These are phyloP conservation scores for Plestiodon gilberti DNA, from an alignment of 2,113 vertebrate genomes.

Conservation along the genomic window DNA sequence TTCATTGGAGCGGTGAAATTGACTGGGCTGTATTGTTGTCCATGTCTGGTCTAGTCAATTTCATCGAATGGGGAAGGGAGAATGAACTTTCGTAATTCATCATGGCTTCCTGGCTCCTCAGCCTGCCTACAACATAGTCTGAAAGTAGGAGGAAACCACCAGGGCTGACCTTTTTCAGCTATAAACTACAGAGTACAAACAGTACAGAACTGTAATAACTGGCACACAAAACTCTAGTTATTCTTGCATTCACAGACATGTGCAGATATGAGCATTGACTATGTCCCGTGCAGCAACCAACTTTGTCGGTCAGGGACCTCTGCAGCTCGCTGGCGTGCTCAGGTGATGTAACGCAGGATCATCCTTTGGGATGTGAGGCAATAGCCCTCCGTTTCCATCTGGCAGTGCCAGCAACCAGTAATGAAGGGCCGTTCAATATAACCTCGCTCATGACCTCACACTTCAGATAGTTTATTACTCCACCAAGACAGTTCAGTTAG, in stretches of 20 bases:
- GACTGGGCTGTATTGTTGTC: neutral
- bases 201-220: neutral
- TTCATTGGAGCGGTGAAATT: too few species aligned
- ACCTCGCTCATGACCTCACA: neutral
- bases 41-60: too few species aligned
- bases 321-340: neutral
- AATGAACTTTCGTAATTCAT: neutral
- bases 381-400: neutral
- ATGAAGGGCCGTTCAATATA: neutral
- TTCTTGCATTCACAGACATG: neutral
- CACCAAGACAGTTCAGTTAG: neutral
- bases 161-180: too few species aligned
- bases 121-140: neutral
- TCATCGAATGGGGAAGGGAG: neutral
- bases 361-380: conserved; percentile 15
- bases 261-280: neutral
- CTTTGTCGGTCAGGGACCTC: neutral
- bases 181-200: neutral
- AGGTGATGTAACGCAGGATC: neutral
- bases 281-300: neutral
- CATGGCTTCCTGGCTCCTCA: neutral
- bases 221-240: neutral
- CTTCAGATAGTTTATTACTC: neutral
- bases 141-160: too few species aligned
- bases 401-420: neutral